Base-by-base conservation (phyloP, 2,113 vertebrate genomes). In the Narcine bancroftii region DNA sequence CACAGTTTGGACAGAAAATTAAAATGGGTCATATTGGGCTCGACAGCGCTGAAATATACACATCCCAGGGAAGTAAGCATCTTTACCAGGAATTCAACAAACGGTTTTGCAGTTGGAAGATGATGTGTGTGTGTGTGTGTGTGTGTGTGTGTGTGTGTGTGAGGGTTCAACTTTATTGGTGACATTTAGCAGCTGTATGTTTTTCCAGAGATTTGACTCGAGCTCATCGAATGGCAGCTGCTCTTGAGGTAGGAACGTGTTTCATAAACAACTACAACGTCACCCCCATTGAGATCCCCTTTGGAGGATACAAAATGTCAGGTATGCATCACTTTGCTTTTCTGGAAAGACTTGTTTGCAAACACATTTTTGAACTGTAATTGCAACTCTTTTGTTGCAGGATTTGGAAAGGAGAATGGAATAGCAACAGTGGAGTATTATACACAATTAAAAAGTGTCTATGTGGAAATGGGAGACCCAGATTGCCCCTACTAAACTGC, bases 261-360 rank as follows among this genome's bases (percentile, higher is more conserved):
- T 99, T 96, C 95, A 97, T 99, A 87, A 99, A 99, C 95, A 99
- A 99, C 95, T 99, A 99, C 94, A 99, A 99, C 0, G 29, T 96
- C 93, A 97, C 93, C 93, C 97, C 97, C 0, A 93, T 99, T 93
- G 98, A 99, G 92, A 0, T 99, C 93, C 99, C 99, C 0, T 99
- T 99, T 0, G 99, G 99, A 42, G 99, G 99, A 2, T 99, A 98
- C 94, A 99, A 99, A 94, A 97, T 94, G 94, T 99, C 99, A 94
- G 99, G 99, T 99, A 94, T 93, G 95, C 42, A 60, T 10, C 17
- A 50, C 9, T 47, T 7, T 45, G 29, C 36, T 63, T 56, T 60
- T 29, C 13, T 29, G 6, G 21, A 71, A n/a, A 50, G 10, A 75
- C 26, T 71, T 71, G 33, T 39, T 92, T 71, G 33, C 42, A 92